These are phyloP conservation scores for Polypedilum vanderplanki DNA, from an alignment of 1,140 invertebrate species.

Conservation along the genomic window DNA sequence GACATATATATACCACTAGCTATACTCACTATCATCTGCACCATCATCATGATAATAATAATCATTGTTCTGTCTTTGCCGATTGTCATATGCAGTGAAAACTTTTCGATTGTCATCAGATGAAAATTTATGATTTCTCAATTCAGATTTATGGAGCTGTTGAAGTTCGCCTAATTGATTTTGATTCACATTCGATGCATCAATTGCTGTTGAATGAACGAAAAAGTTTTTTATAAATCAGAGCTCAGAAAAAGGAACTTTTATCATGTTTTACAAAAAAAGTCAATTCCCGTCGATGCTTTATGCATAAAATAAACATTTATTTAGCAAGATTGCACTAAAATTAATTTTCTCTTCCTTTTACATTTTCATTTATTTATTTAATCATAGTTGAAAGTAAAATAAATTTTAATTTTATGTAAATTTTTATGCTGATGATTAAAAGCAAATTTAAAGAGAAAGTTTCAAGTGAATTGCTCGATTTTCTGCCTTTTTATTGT, in stretches of 20 bases:
- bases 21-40: background rate
- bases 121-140: constrained; percentile 14
- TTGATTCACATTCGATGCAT: background rate
- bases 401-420: too few relatives aligned
- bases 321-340: too few relatives aligned
- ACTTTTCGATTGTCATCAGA: background rate
- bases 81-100: background rate
- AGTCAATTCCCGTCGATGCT: too few relatives aligned
- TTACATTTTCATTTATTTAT: too few relatives aligned
- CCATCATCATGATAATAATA: background rate
- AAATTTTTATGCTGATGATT: too few relatives aligned
- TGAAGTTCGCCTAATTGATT: background rate
- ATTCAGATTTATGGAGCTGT: background rate
- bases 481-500: too few relatives aligned
- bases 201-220: background rate
- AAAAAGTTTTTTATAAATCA: background rate
- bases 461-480: too few relatives aligned
- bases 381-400: too few relatives aligned
- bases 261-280: background rate
- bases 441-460: too few relatives aligned
- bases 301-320: too few relatives aligned
- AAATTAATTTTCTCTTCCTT: too few relatives aligned
- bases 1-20: background rate
- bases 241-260: background rate
- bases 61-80: background rate